Evolutionary conservation across 2,113 vertebrate genomes (phyloP).

Genomic region (Pomatostomus ruficeps): DNA sequence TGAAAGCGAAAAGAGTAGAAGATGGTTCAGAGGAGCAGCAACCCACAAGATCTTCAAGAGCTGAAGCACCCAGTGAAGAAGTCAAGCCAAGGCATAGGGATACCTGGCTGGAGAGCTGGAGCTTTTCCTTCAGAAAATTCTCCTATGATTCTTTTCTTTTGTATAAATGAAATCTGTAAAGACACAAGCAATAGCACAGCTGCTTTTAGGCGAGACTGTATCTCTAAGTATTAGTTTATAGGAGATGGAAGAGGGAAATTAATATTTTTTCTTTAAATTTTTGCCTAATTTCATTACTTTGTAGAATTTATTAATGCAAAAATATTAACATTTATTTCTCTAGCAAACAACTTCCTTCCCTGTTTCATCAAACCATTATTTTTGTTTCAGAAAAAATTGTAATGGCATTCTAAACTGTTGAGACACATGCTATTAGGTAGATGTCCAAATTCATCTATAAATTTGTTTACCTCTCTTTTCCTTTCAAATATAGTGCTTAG

Average conservation of each 20-base stretch:
- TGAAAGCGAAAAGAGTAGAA: not conserved
- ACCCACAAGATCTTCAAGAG: not conserved
- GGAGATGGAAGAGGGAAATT: not conserved
- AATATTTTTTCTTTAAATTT: not conserved
- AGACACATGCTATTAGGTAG: not conserved
- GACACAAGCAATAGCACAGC: not conserved
- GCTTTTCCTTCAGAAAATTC: not conserved
- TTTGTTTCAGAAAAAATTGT: constrained; percentile 1
- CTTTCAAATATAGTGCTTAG: not conserved
- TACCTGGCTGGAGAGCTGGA: not conserved
- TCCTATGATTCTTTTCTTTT: not conserved
- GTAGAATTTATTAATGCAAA: not conserved
- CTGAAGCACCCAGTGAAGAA: not conserved
- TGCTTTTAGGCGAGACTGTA: not conserved
- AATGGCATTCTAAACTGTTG: constrained; percentile 14
- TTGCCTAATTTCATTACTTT: not conserved
- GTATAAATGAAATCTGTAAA: not conserved
- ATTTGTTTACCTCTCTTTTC: not conserved
- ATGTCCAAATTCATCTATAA: not conserved
- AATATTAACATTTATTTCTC: not conserved
- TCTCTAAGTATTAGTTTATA: not conserved
- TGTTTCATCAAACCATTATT: not conserved
- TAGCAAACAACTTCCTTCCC: not conserved
- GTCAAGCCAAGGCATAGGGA: not conserved
- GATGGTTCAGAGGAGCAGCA: not conserved